phyloP scores from a whole-genome alignment of 2,113 vertebrate genomes.

The Numida meleagris region DNA sequence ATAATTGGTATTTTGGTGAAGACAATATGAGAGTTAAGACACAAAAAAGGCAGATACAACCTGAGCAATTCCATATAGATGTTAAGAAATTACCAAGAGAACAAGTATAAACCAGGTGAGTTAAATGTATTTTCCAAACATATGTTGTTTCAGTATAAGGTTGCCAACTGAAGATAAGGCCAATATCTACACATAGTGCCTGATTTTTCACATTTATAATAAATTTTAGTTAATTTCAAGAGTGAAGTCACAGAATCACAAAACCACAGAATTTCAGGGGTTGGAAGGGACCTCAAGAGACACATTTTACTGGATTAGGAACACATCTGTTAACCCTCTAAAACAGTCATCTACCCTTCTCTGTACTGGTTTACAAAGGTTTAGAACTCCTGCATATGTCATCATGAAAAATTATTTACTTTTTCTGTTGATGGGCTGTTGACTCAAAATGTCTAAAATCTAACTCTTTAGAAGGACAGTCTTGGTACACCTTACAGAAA shows the following conservation, averaged over 20 bases:
- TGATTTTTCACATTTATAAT: not conserved
- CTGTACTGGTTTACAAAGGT: not conserved
- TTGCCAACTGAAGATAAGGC: not conserved
- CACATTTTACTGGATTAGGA: not conserved
- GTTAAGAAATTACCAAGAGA: not conserved
- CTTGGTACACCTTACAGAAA: not conserved
- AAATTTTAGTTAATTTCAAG: not conserved
- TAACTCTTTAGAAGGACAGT: not conserved
- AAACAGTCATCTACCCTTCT: not conserved
- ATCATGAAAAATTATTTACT: not conserved
- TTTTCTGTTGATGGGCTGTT: not conserved
- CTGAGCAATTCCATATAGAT: not conserved
- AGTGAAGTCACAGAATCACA: not conserved
- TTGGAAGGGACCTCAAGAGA: too few species aligned
- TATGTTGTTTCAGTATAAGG: not conserved
- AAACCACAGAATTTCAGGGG: too few species aligned
- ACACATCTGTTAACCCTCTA: not conserved
- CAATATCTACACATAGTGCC: not conserved
- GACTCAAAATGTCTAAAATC: not conserved
- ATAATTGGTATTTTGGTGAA: not conserved
- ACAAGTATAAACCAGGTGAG: rapidly evolving
- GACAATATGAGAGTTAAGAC: not conserved
- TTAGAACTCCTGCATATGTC: not conserved
- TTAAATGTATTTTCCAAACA: not conserved
- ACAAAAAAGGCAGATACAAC: not conserved